Percentiles rank a stretch among this genome's conserved stretches.
These are phyloP conservation scores for Mycteria americana DNA, from an alignment of 2,797 vertebrate species.

Conservation along the genomic window DNA sequence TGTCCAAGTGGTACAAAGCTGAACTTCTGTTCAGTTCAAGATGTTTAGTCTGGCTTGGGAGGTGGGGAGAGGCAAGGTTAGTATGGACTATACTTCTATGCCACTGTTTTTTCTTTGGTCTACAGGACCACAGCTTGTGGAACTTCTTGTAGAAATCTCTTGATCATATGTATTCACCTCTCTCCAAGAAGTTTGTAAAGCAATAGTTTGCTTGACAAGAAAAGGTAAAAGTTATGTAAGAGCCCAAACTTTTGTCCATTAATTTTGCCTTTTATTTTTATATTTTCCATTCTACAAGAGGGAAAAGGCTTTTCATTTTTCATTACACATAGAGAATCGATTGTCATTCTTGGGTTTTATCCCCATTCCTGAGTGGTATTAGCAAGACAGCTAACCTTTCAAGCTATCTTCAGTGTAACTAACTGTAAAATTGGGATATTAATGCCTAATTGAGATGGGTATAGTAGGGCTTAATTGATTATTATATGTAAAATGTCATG, in stretches of 20 bases:
- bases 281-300: neutral
- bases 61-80: neutral
- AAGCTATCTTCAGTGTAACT: slow-evolving; percentile 41
- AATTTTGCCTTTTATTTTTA: neutral
- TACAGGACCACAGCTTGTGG: neutral
- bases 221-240: neutral
- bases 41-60: neutral
- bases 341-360: slow-evolving; percentile 1
- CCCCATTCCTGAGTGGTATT: neutral
- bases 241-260: neutral
- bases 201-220: neutral
- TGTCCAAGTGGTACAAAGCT: neutral
- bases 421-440: slow-evolving; percentile 56
- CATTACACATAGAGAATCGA: neutral
- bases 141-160: neutral
- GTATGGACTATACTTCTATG: neutral
- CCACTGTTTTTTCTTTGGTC: neutral
- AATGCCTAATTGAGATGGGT: slow-evolving; percentile 34
- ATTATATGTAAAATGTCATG: slow-evolving; percentile 30
- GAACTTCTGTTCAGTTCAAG: neutral
- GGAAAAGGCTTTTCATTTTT: neutral
- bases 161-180: neutral
- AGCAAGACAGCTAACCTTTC: slow-evolving; percentile 37
- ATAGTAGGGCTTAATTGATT: slow-evolving; percentile 43
- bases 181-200: neutral